A percentile compares a stretch with the other conserved stretches of the same genome.
phyloP scores from a whole-genome alignment of 2,113 vertebrate species.

The Myotis brandtii region DNA sequence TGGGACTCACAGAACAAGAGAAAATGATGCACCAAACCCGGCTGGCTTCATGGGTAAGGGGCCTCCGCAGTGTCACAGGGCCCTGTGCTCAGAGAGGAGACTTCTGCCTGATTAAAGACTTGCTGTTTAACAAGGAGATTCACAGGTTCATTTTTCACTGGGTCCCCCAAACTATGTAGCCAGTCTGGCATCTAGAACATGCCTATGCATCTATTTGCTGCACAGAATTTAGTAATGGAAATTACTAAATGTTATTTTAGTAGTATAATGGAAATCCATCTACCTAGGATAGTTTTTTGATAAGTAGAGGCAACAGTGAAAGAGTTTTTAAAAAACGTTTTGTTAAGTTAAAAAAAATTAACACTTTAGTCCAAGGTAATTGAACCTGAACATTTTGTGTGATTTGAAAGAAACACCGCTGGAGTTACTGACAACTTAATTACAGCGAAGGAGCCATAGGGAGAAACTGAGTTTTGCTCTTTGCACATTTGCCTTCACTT shows the following conservation, averaged over 20 bases:
- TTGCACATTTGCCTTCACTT: background rate
- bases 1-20: background rate
- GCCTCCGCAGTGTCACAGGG: background rate
- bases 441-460: background rate
- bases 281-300: background rate
- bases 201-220: background rate
- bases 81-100: fast-evolving
- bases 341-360: background rate
- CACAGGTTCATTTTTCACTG: background rate
- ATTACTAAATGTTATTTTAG: background rate
- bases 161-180: too few species aligned
- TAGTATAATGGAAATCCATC: background rate
- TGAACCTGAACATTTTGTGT: background rate
- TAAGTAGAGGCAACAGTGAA: background rate
- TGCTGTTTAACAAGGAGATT: background rate
- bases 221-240: background rate
- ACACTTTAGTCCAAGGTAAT: background rate
- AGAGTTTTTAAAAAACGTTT: background rate
- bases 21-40: background rate
- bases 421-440: background rate
- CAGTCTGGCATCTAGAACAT: background rate
- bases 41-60: fast-evolving
- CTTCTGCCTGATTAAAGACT: background rate
- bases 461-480: background rate
- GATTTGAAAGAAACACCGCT: background rate